Evolutionary conservation across 2,113 vertebrate genomes (phyloP), one percentile per base, ranked within the genome.

Genomic region (Pungitius pungitius): DNA sequence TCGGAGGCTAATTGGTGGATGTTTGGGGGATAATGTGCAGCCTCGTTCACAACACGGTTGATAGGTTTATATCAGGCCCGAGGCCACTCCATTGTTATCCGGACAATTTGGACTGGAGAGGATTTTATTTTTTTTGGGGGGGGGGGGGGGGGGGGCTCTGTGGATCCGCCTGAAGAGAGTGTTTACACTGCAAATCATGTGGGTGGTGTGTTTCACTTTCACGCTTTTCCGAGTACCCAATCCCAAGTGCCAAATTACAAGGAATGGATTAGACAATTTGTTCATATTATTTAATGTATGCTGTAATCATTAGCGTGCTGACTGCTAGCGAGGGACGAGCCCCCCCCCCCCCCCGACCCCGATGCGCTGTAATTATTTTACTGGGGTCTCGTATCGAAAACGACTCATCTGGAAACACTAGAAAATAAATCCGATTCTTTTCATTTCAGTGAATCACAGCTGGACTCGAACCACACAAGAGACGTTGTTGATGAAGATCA

Each of bases 1-100:
- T 42, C 61, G 62, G 54, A 73, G 43, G 51, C 69, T 81, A 83
- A 85, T 75, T 77, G 74, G 67, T 68, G 71, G 57, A 63, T 45
- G 20, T 56, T 77, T 67, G 24, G 20, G 52, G 57, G 37, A 51
- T 66, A 56, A 77, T 47, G 39, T 68, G 40, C 3, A 1, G 8
- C 43, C 26, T 24, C 30, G 6, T 77, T 67, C 58, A 64, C 51
- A 58, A 70, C 55, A 69, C 30, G 42, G 45, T 42, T 70, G 64
- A 64, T 56, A 68, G 49, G 63, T 37, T 68, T 55, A 76, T 30
- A 67, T 58, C n/a, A 40, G 13, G 33, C 40, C 2, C 0, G 30
- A 63, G 65, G 56, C 42, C 27, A 51, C 33, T 64, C 33, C 17
- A 52, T 52, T 73, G 37, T 40, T 51, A 37, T 62, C 35, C 49